phyloP scores from a whole-genome alignment of 2,888 invertebrate species.

The Myopa tessellatipennis region DNA sequence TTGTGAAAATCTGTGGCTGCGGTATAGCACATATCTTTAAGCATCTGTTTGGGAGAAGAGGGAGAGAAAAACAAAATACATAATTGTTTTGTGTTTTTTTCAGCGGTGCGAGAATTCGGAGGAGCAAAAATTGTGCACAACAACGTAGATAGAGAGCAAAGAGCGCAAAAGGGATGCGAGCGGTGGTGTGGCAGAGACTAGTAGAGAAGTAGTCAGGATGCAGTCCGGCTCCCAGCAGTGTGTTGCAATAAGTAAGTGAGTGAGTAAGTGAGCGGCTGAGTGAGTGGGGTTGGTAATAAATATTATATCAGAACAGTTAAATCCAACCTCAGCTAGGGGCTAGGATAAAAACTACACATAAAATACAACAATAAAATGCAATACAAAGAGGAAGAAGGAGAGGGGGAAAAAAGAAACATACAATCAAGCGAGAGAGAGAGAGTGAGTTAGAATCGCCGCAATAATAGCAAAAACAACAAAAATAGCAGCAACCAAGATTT shows the following conservation, averaged over 20 bases:
- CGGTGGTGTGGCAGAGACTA: conserved; percentile 28
- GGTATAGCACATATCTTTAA: conserved; percentile 66
- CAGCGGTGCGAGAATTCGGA: conserved; percentile 38
- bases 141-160: conserved; percentile 27
- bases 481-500: neutral
- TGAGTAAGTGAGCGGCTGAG: neutral
- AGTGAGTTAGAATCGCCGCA: conserved; percentile 1
- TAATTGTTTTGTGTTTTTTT: conserved; percentile 29
- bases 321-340: conserved; percentile 16
- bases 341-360: neutral
- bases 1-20: conserved; percentile 58
- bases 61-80: conserved; percentile 53
- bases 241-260: neutral
- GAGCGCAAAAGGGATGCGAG: conserved; percentile 19
- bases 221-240: conserved; percentile 16
- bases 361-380: conserved; percentile 34
- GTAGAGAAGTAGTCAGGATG: conserved; percentile 7
- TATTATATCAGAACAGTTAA: neutral
- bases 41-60: conserved; percentile 64
- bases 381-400: conserved; percentile 26
- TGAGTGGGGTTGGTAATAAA: conserved; percentile 11
- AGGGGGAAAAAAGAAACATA: neutral
- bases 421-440: conserved; percentile 7
- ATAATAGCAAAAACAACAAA: neutral
- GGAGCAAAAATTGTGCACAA: conserved; percentile 14